Conservation (phyloP, 2,113 vertebrate species). For the Callorhinus ursinus region DNA sequence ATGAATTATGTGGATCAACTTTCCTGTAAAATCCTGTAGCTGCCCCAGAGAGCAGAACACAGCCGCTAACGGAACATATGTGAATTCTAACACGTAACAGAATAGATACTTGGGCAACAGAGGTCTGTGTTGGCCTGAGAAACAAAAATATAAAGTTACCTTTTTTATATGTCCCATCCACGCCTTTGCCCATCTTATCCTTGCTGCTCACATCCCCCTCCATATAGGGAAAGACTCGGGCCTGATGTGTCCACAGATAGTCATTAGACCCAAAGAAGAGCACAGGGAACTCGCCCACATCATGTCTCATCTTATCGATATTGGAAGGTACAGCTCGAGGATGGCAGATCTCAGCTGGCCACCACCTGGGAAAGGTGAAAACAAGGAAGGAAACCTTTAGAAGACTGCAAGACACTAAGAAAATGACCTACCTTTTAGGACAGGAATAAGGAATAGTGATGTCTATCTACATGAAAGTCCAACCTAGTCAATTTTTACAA, state of each 20-base stretch:
- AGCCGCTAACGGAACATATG: not conserved
- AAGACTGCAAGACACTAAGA: not conserved
- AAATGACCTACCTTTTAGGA: not conserved
- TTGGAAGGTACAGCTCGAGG: constrained; percentile 96
- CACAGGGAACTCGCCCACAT: constrained; percentile 98
- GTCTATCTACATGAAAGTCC: not conserved
- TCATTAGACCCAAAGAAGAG: constrained; percentile 99
- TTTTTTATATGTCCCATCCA: constrained; percentile 97
- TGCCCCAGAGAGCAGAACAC: not conserved
- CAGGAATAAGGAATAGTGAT: not conserved
- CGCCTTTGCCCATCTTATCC: constrained; percentile 98
- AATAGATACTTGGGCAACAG: not conserved
- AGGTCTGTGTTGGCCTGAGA: not conserved
- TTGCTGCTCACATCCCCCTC: constrained; percentile 98
- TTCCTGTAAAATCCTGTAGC: not conserved
- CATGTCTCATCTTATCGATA: constrained; percentile 97
- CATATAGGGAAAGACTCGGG: constrained; percentile 98
- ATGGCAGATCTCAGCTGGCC: constrained; percentile 98
- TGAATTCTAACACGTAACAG: constrained; percentile 11
- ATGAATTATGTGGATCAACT: not conserved
- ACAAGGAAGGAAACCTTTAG: not conserved
- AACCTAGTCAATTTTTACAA: not conserved
- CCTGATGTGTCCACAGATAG: constrained; percentile 99
- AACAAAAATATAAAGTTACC: constrained; percentile 84
- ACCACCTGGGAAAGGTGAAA: constrained; percentile 90